phyloP scores from a whole-genome alignment of 2,888 invertebrate genomes.

The Apodemia mormo region DNA sequence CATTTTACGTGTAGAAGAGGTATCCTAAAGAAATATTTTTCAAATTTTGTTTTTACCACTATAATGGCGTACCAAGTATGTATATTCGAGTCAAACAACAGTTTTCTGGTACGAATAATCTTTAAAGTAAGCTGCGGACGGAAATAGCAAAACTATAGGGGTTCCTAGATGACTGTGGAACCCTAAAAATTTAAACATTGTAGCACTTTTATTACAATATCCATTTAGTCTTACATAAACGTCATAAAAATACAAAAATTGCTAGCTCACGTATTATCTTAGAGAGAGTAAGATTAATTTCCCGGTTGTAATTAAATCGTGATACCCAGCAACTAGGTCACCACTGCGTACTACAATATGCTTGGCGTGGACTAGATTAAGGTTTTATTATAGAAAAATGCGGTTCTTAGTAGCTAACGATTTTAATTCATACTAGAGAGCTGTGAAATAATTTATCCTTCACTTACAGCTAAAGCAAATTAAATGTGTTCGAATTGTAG shows the following conservation, averaged over 20 bases:
- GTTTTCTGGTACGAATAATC: too few species aligned
- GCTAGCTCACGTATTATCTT: conserved; percentile 18
- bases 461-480: not conserved
- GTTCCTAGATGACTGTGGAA: too few species aligned
- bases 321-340: conserved; percentile 31
- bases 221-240: conserved; percentile 28
- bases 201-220: not conserved
- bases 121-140: too few species aligned
- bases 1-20: too few species aligned
- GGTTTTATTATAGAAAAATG: conserved; percentile 33
- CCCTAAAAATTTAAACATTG: too few species aligned
- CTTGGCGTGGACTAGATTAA: conserved; percentile 33
- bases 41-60: too few species aligned
- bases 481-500: too few species aligned
- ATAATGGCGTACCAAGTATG: too few species aligned
- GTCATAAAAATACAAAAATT: conserved; percentile 19
- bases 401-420: conserved; percentile 26
- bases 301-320: conserved; percentile 31
- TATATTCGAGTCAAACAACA: too few species aligned
- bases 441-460: not conserved
- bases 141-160: too few species aligned
- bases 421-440: conserved; percentile 24
- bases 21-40: too few species aligned
- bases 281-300: conserved; percentile 11
- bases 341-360: conserved; percentile 26